Base-by-base conservation (phyloP, 2,797 vertebrate genomes). In the Anableps anableps region DNA sequence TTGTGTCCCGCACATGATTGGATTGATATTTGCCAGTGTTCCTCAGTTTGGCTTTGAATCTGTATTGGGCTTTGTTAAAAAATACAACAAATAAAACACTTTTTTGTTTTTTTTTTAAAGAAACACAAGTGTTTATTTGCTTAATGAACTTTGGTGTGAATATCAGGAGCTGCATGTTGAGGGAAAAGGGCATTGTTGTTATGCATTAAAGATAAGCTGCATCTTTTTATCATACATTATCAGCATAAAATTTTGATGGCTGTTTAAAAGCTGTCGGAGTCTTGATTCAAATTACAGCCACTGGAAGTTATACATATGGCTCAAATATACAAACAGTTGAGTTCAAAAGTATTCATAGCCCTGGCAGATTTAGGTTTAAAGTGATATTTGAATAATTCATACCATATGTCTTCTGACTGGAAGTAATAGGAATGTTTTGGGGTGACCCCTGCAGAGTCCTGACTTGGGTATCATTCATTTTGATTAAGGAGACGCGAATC, bases 11-110 rank as follows among this genome's bases (percentile, higher is more conserved):
- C 85, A 91, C 88, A 90, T 85, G 80, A 93, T 88, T 91, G 83
- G 82, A 92, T 92, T 94, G 95, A 96, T 95, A 96, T 95, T 97
- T 95, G 94, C 96, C 96, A 95, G 96, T 96, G 96, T 96, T 94
- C 96, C 95, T 95, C 94, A 95, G 92, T 96, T 97, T 97, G 96
- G 96, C 96, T 98, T 97, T 93, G 97, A 96, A 95, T 97, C 95
- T 98, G 96, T 99, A 97, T 95, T 97, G 96, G 96, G 94, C 97
- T 97, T 97, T 97, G 92, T 94, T 94, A 95, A 97, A 96, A 97
- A 97, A 96, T 96, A 97, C 96, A 95, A 93, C 93, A 95, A 98
- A 97, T 98, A 98, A 98, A 98, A 95, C 81, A 96, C 94, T 95
- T 97, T 82, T 94, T n/a, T n/a, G n/a, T n/a, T n/a, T 98, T 95